Evolutionary conservation across 2,888 invertebrate genomes (phyloP).

Genomic region (Teleiodes luculella): DNA sequence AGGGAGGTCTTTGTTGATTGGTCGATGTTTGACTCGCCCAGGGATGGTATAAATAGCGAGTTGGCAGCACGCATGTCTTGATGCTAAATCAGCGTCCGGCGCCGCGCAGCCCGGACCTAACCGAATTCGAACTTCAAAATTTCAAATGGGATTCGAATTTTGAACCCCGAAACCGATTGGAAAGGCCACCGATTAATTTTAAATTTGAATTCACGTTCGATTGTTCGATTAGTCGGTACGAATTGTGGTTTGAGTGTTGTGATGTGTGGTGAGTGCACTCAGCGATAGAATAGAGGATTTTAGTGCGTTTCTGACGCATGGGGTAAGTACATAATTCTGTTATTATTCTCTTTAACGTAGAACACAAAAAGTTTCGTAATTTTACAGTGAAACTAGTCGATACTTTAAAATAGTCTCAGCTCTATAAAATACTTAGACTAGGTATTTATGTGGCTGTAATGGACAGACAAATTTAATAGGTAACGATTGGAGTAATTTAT

Average conservation of each 20-base stretch:
- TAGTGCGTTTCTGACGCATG: slow-evolving; percentile 40
- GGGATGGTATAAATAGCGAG: slow-evolving; percentile 61
- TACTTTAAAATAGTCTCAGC: too few species aligned
- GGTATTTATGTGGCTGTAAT: too few species aligned
- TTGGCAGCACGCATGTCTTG: slow-evolving; percentile 44
- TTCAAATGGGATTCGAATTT: slow-evolving; percentile 40
- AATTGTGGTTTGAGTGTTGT: slow-evolving; percentile 30
- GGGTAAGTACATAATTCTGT: slow-evolving; percentile 37
- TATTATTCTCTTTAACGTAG: not conserved
- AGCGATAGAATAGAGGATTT: slow-evolving; percentile 52
- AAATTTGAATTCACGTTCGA: slow-evolving; percentile 10
- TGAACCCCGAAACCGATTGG: slow-evolving; percentile 55
- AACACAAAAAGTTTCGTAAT: not conserved
- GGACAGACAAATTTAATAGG: too few species aligned
- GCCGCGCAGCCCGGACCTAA: slow-evolving; percentile 58
- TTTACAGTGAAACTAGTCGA: not conserved
- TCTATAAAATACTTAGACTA: too few species aligned
- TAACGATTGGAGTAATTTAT: too few species aligned
- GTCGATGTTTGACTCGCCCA: slow-evolving; percentile 45
- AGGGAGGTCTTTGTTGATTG: slow-evolving; percentile 35
- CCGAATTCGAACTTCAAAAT: slow-evolving; percentile 43
- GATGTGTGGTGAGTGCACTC: slow-evolving; percentile 69
- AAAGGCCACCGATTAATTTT: slow-evolving; percentile 50
- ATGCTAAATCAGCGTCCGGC: slow-evolving; percentile 64
- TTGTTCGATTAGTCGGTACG: slow-evolving; percentile 29